These are phyloP conservation scores for Trachymyrmex septentrionalis DNA, from an alignment of 1,140 invertebrate species.

Conservation along the genomic window DNA sequence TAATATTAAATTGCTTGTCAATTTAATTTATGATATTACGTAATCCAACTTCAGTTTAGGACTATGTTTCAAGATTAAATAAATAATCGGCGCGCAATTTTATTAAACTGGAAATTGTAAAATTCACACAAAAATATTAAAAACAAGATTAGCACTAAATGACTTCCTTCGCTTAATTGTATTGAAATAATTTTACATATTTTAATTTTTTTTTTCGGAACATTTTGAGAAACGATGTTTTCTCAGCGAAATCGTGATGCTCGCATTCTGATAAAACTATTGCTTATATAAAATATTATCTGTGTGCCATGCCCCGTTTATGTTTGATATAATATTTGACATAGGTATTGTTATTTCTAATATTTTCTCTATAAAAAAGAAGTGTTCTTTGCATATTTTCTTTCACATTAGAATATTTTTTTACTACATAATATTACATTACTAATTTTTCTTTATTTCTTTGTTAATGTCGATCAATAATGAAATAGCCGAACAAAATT, in stretches of 20 bases:
- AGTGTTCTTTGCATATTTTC: not conserved
- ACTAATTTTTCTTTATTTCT: not conserved
- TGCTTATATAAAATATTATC: not conserved
- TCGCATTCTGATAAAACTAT: not conserved
- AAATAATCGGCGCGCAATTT: no score
- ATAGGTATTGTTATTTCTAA: not conserved
- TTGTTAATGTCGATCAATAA: slow-evolving; percentile 35
- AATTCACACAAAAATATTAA: no score
- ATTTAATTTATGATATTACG: no score
- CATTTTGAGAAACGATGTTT: not conserved
- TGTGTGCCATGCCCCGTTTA: not conserved
- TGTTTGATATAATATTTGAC: not conserved
- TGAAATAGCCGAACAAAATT: slow-evolving; percentile 1
- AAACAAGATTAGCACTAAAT: no score
- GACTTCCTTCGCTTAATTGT: not conserved
- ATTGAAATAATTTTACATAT: not conserved
- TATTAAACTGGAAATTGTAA: no score
- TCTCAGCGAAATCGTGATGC: not conserved
- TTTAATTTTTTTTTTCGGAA: not conserved
- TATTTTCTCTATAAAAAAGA: not conserved
- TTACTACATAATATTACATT: no score
- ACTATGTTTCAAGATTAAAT: no score
- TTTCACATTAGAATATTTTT: not conserved
- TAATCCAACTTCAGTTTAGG: no score
- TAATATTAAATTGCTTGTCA: no score